Evolutionary conservation across 2,113 vertebrate genomes (phyloP), one percentile per base, ranked within the genome.

Genomic region (Apus apus): DNA sequence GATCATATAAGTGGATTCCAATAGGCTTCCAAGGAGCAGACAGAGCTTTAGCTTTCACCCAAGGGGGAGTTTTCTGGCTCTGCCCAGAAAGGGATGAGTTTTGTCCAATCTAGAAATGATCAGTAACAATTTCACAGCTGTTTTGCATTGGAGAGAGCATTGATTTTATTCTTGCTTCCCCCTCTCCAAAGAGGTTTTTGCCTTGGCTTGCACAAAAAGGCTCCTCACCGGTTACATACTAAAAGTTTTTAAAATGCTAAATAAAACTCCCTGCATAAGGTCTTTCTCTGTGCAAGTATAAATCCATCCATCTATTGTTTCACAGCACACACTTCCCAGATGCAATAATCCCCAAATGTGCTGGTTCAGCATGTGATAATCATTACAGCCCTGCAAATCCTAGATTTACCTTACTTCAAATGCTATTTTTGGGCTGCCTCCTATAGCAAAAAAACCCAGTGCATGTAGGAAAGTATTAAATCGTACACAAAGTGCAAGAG

Each of bases 291-390:
- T 76, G 26, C 66, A 56, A 67, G 18, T 78, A 57, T 76, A 86
- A 83, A 94, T 66, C 64, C 84, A 89, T 58, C 62, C 74, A 66
- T 72, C 56, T 87, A 26, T 66, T 91, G 27, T 71, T 95, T 71
- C 87, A 51, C 71, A 80, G 71, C 56, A 48, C 56, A 71, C 11
- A 6, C 19, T 62, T 74, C 30, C n/a, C 45, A 82, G 32, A 66
- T 80, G 22, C 72, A 56, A 2, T 88, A 85, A 76, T 80, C 58
- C 34, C 77, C 72, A 60, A 91, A 80, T 0, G 0, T 77, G 54
- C 75, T 86, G 65, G 26, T 71, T 95, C 96, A 96, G 82, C 79
- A 40, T 29, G 51, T 23, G 38, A 25, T 56, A 88, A 74, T 85
- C 64, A 62, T 56, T 91, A 46, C 62, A 87, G 87, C 48, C 5